These are phyloP conservation scores for Galerucella pusilla DNA, from an alignment of 2,888 invertebrate genomes.

Conservation along the genomic window DNA sequence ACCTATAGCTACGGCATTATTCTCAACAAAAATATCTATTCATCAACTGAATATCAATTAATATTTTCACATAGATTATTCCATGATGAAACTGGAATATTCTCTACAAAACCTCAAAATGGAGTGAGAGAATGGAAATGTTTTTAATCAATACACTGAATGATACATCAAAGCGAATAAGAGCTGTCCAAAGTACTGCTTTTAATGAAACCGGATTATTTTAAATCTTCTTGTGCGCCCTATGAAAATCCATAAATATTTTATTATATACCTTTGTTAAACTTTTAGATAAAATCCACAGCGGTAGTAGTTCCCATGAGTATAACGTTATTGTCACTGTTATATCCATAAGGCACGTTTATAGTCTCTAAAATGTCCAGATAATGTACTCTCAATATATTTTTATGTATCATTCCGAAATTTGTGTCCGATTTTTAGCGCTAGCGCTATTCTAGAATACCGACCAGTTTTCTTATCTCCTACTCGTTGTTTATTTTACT, in stretches of 20 bases:
- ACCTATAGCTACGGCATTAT: no score
- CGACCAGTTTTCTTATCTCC: constrained; percentile 18
- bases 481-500: constrained; percentile 17
- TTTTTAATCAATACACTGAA: neutral
- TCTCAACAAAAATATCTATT: no score
- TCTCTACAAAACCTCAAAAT: no score
- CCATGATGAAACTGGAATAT: no score
- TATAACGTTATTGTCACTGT: constrained; percentile 31
- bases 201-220: neutral
- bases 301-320: constrained; percentile 26
- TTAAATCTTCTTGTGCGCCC: neutral
- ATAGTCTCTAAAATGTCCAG: constrained; percentile 53
- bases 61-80: no score
- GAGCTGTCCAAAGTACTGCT: neutral
- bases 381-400: constrained; percentile 58
- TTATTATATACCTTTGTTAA: constrained; percentile 29
- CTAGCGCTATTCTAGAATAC: constrained; percentile 19
- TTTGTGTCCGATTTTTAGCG: constrained; percentile 25
- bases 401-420: constrained; percentile 50
- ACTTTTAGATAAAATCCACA: constrained; percentile 27
- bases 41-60: no score
- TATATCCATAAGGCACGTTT: constrained; percentile 49
- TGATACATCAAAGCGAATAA: neutral
- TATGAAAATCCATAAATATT: constrained; percentile 23
- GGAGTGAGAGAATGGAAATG: neutral